Base-by-base conservation (phyloP, 2,113 vertebrate species). In the Microcebus murinus region DNA sequence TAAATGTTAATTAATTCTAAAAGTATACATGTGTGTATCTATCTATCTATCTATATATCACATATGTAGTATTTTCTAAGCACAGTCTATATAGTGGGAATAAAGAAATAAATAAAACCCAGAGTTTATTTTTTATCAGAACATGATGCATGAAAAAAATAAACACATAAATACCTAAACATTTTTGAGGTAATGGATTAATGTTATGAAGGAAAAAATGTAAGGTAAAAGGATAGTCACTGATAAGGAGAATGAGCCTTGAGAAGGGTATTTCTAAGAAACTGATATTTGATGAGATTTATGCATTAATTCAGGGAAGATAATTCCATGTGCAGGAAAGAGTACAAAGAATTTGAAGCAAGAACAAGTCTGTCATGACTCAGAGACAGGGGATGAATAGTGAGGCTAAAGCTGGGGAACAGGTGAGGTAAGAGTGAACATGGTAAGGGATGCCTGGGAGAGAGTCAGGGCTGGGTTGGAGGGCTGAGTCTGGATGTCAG, bases 361-460 rank as follows among this genome's bases (percentile, higher is more conserved):
- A 39, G 11, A 29, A 85, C 71, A 10, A n/a, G 12, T 57, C 29
- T 87, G 4, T 39, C 31, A 20, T 36, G 63, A 92, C 10, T 57
- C 42, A 77, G 25, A 65, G 45, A 77, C 25, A 68, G 4, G 68
- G 31, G 15, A 50, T 39, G 11, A 1, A 13, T 5, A 17, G 3
- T 21, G 36, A 11, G 27, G 3, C 29, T 48, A 12, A 77, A 59
- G 31, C 4, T 45, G 34, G 3, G 29, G 20, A 59, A 15, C 11
- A 13, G 88, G 15, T 11, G 27, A 29, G 36, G 3, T 6, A 14
- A 5, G 10, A 8, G 17, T 18, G 25, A 91, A 8, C 23, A 18
- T 0, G 3, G 45, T 0, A 39, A 68, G 83, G 4, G 36, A 14
- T 1, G 2, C 34, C 10, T 14, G 48, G n/a, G 36, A 57, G 55